A percentile compares a stretch with the other conserved stretches of the same genome.
Evolutionary conservation across 1,140 invertebrate genomes (phyloP).

Genomic region (Parapsyche elsis): DNA sequence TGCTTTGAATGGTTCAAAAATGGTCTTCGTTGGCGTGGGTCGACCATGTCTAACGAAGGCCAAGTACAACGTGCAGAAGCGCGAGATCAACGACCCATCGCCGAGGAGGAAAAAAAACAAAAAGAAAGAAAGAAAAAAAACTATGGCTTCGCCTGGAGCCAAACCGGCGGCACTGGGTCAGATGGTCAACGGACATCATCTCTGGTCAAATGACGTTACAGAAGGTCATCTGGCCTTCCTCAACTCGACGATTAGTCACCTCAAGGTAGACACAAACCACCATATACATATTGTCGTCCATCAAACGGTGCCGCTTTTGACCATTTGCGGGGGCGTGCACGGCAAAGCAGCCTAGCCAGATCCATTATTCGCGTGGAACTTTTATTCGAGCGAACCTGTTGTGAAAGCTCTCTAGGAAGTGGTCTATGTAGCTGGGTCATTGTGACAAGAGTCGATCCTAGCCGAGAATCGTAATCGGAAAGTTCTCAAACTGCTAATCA

Average conservation of each 20-base stretch:
- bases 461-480: no score
- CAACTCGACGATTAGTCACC: conserved; percentile 21
- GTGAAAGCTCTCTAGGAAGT: conserved; percentile 35
- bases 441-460: neutral
- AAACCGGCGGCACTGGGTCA: conserved; percentile 20
- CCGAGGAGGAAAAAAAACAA: neutral
- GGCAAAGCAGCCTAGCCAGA: neutral
- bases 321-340: neutral
- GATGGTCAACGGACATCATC: neutral
- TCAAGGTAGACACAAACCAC: neutral
- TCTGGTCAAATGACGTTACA: neutral
- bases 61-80: neutral
- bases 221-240: conserved; percentile 24
- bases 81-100: conserved; percentile 11
- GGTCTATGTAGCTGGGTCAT: conserved; percentile 9
- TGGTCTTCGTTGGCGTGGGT: neutral
- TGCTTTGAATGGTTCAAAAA: neutral
- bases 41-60: neutral
- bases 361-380: conserved; percentile 23
- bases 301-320: neutral
- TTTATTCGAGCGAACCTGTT: conserved; percentile 34
- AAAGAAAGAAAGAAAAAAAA: neutral
- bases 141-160: neutral
- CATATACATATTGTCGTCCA: neutral
- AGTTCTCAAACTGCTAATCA: no score